Evolutionary conservation across 2,797 vertebrate genomes (phyloP), one percentile per base, ranked within the genome.

Genomic region (Clarias platycephalus): DNA sequence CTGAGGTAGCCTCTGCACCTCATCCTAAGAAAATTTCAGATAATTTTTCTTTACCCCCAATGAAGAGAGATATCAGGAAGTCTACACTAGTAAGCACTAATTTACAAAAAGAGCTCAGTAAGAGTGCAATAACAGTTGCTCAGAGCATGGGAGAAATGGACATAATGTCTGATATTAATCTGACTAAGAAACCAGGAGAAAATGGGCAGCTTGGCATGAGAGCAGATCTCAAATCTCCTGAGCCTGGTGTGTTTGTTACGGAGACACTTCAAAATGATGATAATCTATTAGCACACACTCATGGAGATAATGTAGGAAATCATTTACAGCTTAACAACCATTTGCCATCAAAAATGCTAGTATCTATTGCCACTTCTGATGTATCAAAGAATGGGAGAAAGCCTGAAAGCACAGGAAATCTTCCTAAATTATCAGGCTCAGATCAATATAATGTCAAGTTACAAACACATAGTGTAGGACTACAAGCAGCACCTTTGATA

Each of bases 241-340:
- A 80, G 57, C 28, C 24, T 31, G 18, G 70, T 10, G 67, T 85
- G 86, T 87, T 86, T 79, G 84, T 86, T 72, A 53, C 31, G 77
- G 26, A 0, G 71, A 76, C 15, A 81, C 75, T 85, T 89, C 86
- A 72, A 85, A 75, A 31, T 49, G 81, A 87, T 79, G 74, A 84
- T 28, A 75, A 40, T 20, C 16, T 40, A 18, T 87, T 8, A 53
- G 64, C 67, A 44, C 20, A 67, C 81, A 84, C 58, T 53, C 67
- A 37, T 67, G 28, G 34, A n/a, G 83, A 34, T 87, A 87, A 90
- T 1, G 62, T 85, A 31, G 53, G 64, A 82, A 83, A 80, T 88
- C 0, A 87, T 86, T 86, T 84, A 85, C 84, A 90, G 24, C 72
- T 81, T 44, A 85, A 62, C 80, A 86, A 24, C 12, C 8, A 72